These are phyloP conservation scores for Amblyopsis rosae DNA, from an alignment of 2,113 vertebrate species.

Conservation along the genomic window DNA sequence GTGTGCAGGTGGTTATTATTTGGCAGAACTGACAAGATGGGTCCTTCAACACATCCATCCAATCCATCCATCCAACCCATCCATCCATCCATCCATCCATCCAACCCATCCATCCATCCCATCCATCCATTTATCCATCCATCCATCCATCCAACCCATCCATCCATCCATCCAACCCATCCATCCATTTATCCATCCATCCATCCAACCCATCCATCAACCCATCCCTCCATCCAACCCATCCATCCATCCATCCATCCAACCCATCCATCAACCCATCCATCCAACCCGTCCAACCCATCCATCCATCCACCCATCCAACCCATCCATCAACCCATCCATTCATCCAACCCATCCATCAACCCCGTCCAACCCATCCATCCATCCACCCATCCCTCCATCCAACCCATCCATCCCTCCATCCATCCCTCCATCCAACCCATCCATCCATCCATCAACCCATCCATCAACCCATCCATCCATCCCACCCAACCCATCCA, in stretches of 20 bases:
- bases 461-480: too few relatives aligned
- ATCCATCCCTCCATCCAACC: neutral
- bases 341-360: too few relatives aligned
- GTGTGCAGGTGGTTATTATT: too few relatives aligned
- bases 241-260: too few relatives aligned
- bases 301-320: too few relatives aligned
- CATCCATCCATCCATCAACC: too few relatives aligned
- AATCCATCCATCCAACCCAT: neutral
- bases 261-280: too few relatives aligned
- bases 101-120: neutral
- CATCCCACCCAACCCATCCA: too few relatives aligned
- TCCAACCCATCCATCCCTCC: neutral
- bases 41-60: slow-evolving; percentile 9
- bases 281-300: neutral
- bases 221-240: neutral
- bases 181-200: too few relatives aligned
- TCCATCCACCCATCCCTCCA: neutral
- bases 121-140: too few relatives aligned
- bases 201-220: neutral
- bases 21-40: slow-evolving; percentile 8
- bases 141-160: too few relatives aligned
- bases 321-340: neutral
- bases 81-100: slow-evolving; percentile 7
- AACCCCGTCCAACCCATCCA: neutral
- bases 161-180: too few relatives aligned